phyloP scores from a whole-genome alignment of 2,113 vertebrate species.

The Silurus asotus region DNA sequence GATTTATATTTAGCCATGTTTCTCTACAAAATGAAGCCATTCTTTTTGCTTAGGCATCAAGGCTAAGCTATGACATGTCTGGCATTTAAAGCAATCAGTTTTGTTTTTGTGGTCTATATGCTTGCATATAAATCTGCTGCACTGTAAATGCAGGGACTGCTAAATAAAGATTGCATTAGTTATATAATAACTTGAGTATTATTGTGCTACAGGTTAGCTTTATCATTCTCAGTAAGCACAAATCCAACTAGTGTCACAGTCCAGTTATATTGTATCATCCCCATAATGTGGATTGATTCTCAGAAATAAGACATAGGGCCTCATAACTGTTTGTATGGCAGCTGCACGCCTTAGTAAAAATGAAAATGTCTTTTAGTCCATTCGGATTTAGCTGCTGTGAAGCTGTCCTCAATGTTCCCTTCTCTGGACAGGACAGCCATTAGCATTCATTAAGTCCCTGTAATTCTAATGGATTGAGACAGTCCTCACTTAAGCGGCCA shows the following conservation, averaged over 20 bases:
- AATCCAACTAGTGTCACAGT: slow-evolving; percentile 3
- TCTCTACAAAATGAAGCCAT: background rate
- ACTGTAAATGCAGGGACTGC: background rate
- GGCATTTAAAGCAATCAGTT: slow-evolving; percentile 16
- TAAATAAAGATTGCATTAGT: background rate
- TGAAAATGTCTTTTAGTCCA: slow-evolving; percentile 6
- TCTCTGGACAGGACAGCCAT: background rate
- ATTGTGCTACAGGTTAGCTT: background rate
- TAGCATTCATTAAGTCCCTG: slow-evolving; percentile 33
- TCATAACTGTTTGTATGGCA: background rate
- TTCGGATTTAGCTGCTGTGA: background rate
- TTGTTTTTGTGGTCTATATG: background rate
- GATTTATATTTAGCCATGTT: background rate
- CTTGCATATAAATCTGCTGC: slow-evolving; percentile 7
- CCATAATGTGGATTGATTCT: background rate
- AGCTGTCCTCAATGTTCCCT: background rate
- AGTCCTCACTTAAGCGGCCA: slow-evolving; percentile 33
- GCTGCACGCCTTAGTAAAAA: slow-evolving; percentile 30
- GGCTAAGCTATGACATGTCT: background rate
- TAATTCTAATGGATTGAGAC: slow-evolving; percentile 50
- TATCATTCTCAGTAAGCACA: background rate
- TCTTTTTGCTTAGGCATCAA: slow-evolving; percentile 11
- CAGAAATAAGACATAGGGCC: slow-evolving; percentile 8
- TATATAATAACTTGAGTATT: background rate
- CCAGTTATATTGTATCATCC: background rate